phyloP scores from a whole-genome alignment of 2,797 vertebrate genomes.

The Anabacerthia variegaticeps region DNA sequence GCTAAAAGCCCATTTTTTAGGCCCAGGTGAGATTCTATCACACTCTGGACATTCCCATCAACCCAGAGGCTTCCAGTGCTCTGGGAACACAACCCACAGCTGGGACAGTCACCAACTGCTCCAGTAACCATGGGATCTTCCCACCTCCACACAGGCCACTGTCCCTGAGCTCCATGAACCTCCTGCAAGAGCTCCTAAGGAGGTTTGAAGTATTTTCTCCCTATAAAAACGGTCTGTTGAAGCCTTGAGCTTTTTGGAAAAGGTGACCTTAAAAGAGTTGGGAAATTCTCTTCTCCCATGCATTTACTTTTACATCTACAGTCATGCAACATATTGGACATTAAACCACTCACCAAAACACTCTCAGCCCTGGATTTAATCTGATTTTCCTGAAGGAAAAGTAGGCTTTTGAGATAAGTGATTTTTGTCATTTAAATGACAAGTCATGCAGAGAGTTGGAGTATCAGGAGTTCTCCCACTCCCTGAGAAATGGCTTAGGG shows the following conservation, averaged over 20 bases:
- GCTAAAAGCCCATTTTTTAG: neutral
- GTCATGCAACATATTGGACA: neutral
- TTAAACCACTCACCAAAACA: conserved; percentile 45
- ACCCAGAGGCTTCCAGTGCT: fast-evolving
- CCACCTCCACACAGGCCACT: neutral
- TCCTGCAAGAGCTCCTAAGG: neutral
- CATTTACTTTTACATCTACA: neutral
- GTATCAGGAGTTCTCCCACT: conserved; percentile 16
- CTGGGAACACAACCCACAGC: neutral
- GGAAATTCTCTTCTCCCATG: neutral
- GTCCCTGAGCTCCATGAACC: neutral
- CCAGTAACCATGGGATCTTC: neutral
- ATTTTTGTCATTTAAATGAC: conserved; percentile 57
- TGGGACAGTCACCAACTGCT: neutral
- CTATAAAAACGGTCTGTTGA: neutral
- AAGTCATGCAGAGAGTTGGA: conserved; percentile 28
- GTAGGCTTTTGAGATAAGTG: conserved; percentile 24
- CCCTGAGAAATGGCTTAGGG: conserved; percentile 42
- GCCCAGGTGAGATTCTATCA: neutral
- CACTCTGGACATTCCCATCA: neutral
- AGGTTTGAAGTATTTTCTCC: neutral
- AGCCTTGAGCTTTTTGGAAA: neutral
- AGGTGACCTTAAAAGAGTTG: neutral
- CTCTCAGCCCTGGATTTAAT: neutral
- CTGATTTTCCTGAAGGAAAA: conserved; percentile 56